These are phyloP conservation scores for Oryzias javanicus DNA, from an alignment of 2,113 vertebrate species.

Conservation along the genomic window DNA sequence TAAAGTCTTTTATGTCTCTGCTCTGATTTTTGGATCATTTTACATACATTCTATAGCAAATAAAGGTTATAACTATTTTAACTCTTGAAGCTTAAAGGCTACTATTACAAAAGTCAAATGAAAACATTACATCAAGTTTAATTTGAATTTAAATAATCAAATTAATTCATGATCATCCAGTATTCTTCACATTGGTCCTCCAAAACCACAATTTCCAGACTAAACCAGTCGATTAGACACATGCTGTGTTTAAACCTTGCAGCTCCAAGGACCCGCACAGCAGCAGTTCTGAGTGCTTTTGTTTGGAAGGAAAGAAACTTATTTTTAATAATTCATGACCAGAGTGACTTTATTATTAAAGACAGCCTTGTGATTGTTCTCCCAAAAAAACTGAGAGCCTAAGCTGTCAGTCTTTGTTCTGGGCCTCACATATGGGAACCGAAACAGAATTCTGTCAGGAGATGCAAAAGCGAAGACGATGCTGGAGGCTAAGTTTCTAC, in stretches of 20 bases:
- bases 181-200: too few species aligned
- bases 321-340: constrained; percentile 66
- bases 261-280: constrained; percentile 31
- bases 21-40: too few species aligned
- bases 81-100: too few species aligned
- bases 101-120: too few species aligned
- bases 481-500: constrained; percentile 6
- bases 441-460: background rate
- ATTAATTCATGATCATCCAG: too few species aligned
- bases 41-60: too few species aligned
- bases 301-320: constrained; percentile 46
- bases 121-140: too few species aligned
- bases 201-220: too few species aligned
- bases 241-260: background rate
- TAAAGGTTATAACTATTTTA: too few species aligned
- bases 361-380: constrained; percentile 31
- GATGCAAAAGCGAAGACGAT: background rate
- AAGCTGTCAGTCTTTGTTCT: constrained; percentile 28
- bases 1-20: too few species aligned
- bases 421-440: constrained; percentile 7
- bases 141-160: too few species aligned
- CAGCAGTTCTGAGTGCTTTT: constrained; percentile 40
- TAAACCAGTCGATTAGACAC: too few species aligned
- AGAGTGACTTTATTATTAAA: constrained; percentile 49
- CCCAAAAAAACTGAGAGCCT: constrained; percentile 19